Evolutionary conservation across 2,113 vertebrate genomes (phyloP), one percentile per base, ranked within the genome.

Genomic region (Campylomormyrus numenius): DNA sequence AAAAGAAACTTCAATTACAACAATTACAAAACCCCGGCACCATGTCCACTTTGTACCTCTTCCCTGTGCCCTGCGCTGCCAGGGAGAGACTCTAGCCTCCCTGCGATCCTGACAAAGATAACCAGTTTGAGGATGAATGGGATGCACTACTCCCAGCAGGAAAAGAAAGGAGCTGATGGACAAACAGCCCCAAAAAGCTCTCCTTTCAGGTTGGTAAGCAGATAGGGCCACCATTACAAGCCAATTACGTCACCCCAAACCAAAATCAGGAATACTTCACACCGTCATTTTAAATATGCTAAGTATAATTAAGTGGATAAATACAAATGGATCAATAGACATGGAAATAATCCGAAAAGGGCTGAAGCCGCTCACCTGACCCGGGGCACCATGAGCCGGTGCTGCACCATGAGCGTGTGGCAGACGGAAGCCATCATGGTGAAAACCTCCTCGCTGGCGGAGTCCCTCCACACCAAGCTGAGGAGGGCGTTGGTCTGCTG

Each of bases 331-430:
- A 70, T 27, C 3, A 27, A 27, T 27, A 27, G 62, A 70, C n/a
- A 4, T 31, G n/a, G n/a, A 70, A 70, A 70, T 70, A 27, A 70
- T 31, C 10, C 21, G 27, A 11, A 31, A 27, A 27, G 62, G n/a
- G 62, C 62, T 70, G 62, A 70, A 31, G 62, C 52, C 88, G 93
- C 95, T 95, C 94, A 95, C 98, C 98, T 99, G 96, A 99, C 98
- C 97, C 96, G 97, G 70, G 98, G 98, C 94, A 99, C 98, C 97
- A 98, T 97, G 95, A 99, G 97, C 89, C 98, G 97, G 92, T 99
- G 98, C 93, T 99, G 98, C 83, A 99, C 98, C 98, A 99, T 99
- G 2, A 99, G 95, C 0, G 97, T 99, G 95, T 97, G 97, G 92
- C 97, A 97, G 91, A 97, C 93, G 0, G 95, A 96, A 2, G 97